Conservation (phyloP, 2,888 invertebrate species). For the Thereva unica region DNA sequence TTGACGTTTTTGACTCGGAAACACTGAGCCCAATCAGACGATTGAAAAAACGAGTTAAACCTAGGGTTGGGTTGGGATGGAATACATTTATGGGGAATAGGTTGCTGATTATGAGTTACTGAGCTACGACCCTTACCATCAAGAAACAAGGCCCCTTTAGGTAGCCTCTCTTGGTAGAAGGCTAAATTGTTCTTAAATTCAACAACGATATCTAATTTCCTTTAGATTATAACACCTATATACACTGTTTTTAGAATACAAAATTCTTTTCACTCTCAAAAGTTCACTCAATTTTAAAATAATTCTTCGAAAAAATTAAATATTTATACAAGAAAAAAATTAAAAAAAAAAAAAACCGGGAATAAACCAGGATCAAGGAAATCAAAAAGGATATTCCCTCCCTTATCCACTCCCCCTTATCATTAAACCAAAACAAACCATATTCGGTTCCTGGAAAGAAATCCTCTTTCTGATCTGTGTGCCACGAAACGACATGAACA, state of each 20-base stretch:
- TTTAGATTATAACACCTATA: neutral
- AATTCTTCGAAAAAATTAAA: neutral
- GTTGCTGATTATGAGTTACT: too few relatives aligned
- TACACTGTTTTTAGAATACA: neutral
- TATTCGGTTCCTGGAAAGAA: constrained; percentile 57
- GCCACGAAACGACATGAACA: constrained; percentile 84
- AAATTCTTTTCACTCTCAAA: too few relatives aligned
- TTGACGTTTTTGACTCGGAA: too few relatives aligned
- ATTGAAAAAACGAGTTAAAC: too few relatives aligned
- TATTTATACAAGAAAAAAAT: constrained; percentile 2
- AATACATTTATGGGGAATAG: too few relatives aligned
- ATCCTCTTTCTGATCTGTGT: constrained; percentile 66
- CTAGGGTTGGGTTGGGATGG: too few relatives aligned
- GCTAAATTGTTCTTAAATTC: too few relatives aligned
- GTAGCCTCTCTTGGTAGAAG: too few relatives aligned
- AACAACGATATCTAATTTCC: too few relatives aligned
- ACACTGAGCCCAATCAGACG: too few relatives aligned
- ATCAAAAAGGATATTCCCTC: neutral
- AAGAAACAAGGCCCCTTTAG: too few relatives aligned
- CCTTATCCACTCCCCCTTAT: neutral
- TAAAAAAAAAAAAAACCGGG: constrained; percentile 2
- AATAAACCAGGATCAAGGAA: neutral
- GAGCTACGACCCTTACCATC: too few relatives aligned
- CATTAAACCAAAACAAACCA: constrained; percentile 51
- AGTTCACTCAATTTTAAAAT: neutral